Conservation (phyloP, 1,140 invertebrate species). For the Lepidurus couesii region DNA sequence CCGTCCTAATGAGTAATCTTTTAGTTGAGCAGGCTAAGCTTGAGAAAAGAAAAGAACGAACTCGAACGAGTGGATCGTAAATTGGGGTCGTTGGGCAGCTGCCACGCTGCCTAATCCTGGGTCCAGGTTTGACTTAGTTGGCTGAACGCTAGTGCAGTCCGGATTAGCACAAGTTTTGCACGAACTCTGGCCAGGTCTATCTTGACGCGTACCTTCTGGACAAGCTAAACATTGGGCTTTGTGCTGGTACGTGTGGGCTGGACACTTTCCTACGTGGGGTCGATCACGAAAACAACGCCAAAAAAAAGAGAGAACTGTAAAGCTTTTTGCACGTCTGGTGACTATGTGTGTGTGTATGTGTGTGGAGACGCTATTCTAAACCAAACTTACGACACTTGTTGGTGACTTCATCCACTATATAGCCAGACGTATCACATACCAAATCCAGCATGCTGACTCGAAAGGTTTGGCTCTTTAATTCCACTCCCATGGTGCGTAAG, state of each 20-base stretch:
- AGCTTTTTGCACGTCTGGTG: background rate
- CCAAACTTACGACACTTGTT: conserved; percentile 33
- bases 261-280: conserved; percentile 31
- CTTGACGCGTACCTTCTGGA: conserved; percentile 26
- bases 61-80: background rate
- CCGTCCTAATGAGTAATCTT: background rate
- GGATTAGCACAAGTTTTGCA: conserved; percentile 27
- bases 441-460: conserved; percentile 30
- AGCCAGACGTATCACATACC: conserved; percentile 27
- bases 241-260: conserved; percentile 28
- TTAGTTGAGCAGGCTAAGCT: background rate
- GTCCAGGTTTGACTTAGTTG: background rate
- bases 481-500: conserved; percentile 8
- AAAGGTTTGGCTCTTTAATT: conserved; percentile 22
- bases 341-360: background rate
- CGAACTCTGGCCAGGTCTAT: conserved; percentile 26
- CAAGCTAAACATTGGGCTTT: conserved; percentile 28
- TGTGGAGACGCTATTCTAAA: background rate
- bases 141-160: background rate
- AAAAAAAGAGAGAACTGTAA: background rate
- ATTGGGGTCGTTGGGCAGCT: conserved; percentile 9
- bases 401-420: conserved; percentile 29
- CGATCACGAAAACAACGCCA: background rate
- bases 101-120: conserved; percentile 6
- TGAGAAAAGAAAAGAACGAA: background rate